Base-by-base conservation (phyloP, 2,797 vertebrate species). In the Sebastes elongatus region DNA sequence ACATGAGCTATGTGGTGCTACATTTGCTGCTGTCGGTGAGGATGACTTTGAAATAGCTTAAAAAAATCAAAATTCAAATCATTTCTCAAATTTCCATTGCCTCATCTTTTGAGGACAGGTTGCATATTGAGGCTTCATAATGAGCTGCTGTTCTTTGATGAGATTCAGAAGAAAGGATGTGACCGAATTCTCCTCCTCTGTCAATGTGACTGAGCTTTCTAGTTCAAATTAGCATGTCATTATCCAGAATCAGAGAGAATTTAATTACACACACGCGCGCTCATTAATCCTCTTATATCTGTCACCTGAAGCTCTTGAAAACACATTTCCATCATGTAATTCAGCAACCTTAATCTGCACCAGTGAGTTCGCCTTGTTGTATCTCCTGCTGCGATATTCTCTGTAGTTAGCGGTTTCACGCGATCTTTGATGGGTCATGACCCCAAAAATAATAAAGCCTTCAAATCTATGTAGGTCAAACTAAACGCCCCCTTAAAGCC, bases 231-330 rank as follows among this genome's bases (percentile, higher is more conserved):
- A 80, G 28, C 64, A 14, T 33, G 35, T 59, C 20, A 63, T 87
- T 74, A 79, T 28, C 59, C 57, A 57, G 27, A 81, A 75, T 63
- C 69, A 71, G 33, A 68, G 62, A 23, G 42, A 61, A 60, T 56
- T 30, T 53, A 73, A 73, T 76, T 20, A 82, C 62, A 53, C 59
- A 16, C 56, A 42, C 38, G 16, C 25, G 6, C 27, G 1, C 20
- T 63, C 67, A 67, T 78, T 81, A 69, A 78, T 78, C 81, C 61
- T 61, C 25, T 59, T 57, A 5, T 9, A 35, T 32, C 61, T 25
- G 56, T 77, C 73, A 76, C 73, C 76, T 69, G 80, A 16, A 68
- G 38, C 71, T 4, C 23, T 7, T 32, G 55, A 68, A 10, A 14
- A 67, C 59, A 62, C 49, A 7, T 61, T 30, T 30, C 57, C 52